phyloP scores from a whole-genome alignment of 2,113 vertebrate genomes.

The Ceratotherium simum region DNA sequence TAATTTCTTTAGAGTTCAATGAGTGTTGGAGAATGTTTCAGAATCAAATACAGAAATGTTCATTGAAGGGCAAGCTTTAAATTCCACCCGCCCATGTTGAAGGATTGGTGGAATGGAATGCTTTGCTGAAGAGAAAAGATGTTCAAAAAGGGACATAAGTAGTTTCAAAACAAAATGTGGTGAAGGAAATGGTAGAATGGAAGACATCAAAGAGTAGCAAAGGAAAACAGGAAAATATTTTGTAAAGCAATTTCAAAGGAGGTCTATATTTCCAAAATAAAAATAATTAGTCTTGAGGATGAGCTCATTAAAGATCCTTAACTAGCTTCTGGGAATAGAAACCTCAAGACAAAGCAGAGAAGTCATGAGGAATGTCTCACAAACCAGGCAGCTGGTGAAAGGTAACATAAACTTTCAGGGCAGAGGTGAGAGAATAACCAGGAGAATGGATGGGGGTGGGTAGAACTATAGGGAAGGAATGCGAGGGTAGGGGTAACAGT shows the following conservation, averaged over 20 bases:
- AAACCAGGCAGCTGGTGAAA: background rate
- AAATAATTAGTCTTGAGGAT: slow-evolving; percentile 55
- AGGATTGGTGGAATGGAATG: background rate
- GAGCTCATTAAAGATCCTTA: slow-evolving; percentile 61
- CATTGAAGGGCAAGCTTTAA: background rate
- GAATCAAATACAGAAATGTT: background rate
- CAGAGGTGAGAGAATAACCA: background rate
- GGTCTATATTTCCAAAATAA: slow-evolving; percentile 60
- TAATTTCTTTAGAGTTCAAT: slow-evolving; percentile 11
- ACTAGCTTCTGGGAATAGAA: slow-evolving; percentile 51
- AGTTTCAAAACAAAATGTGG: background rate
- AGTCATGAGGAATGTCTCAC: background rate
- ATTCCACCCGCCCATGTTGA: background rate
- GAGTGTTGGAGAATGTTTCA: background rate
- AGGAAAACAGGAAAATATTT: slow-evolving; percentile 40
- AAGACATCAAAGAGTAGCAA: slow-evolving; percentile 1
- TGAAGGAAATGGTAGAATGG: background rate
- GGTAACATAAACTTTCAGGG: background rate
- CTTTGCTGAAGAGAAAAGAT: background rate
- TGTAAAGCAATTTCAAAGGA: slow-evolving; percentile 55
- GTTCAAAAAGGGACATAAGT: background rate
- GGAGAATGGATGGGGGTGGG: too few relatives aligned
- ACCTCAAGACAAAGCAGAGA: slow-evolving; percentile 15
- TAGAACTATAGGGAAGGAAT: background rate
- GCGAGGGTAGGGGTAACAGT: background rate